phyloP scores from a whole-genome alignment of 2,797 vertebrate species.

The Dipus sagitta region DNA sequence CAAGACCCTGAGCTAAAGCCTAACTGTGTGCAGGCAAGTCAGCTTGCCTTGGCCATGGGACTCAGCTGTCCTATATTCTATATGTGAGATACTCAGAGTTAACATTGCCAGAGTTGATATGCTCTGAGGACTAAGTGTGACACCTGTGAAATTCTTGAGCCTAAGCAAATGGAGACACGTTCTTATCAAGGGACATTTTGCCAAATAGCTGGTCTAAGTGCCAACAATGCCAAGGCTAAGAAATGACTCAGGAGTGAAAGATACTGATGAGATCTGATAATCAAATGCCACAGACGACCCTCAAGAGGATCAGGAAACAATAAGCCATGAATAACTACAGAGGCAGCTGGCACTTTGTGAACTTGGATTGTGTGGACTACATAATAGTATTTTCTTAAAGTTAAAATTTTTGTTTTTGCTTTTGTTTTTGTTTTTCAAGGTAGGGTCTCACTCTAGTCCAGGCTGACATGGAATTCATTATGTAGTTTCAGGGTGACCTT shows the following conservation, averaged over 20 bases:
- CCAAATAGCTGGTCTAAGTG: not conserved
- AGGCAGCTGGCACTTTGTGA: not conserved
- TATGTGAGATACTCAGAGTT: not conserved
- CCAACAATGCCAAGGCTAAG: not conserved
- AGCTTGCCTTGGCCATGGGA: not conserved
- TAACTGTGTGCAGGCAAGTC: not conserved
- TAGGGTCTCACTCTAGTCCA: too few relatives aligned
- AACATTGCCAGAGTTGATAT: not conserved
- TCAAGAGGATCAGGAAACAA: not conserved
- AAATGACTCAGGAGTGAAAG: not conserved
- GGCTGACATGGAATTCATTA: too few relatives aligned
- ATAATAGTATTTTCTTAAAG: not conserved
- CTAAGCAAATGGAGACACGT: not conserved
- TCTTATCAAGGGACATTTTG: not conserved
- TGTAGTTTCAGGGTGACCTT: too few relatives aligned
- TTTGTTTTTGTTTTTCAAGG: too few relatives aligned
- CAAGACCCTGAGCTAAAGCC: not conserved
- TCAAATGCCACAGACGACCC: not conserved
- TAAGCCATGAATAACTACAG: not conserved
- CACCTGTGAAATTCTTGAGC: not conserved
- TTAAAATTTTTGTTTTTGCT: too few relatives aligned
- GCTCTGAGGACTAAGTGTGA: not conserved
- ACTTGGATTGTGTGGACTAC: not conserved
- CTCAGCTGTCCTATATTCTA: not conserved
- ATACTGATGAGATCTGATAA: not conserved